Base-by-base conservation (phyloP, 2,888 invertebrate genomes). In the Tryphoninae sp. region DNA sequence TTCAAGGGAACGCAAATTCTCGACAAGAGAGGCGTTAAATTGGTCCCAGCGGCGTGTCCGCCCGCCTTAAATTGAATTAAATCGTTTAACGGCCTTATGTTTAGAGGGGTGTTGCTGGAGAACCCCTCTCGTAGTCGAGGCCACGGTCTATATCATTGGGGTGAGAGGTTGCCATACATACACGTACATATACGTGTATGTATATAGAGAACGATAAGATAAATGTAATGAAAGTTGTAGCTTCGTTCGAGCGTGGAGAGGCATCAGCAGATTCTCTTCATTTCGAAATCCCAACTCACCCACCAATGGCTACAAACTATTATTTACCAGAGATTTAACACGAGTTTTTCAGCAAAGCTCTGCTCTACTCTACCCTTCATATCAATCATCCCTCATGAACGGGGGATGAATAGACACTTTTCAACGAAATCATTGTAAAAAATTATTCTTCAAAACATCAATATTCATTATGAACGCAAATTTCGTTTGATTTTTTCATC, bases 21-120 rank as follows among this genome's bases (percentile, higher is more conserved):
- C 33, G 51, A 76, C 76, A 62, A 69, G 73, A 89, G 88, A 88
- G 88, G 87, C 87, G 89, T 89, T 88, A 89, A 90, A 90, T 90
- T 89, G 88, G 85, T 86, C 86, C 83, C 84, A 87, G 84, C 84
- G 71, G 64, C 79, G 83, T 83, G 86, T 73, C 77, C 82, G 75
- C 58, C 75, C 69, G 69, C 78, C 80, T 79, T 82, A 87, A 90
- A 91, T 91, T 88, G 90, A 91, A 91, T 91, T 90, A 91, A 91
- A 91, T 90, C 90, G 90, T 91, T 91, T 90, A 91, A 90, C 90
- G 87, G 89, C 89, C 91, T 90, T 89, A 88, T 88, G 90, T 89
- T 88, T 87, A 84, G 85, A 86, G 85, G 86, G 88, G 86, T 85
- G 84, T 86, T 69, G 84, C 77, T 13, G 73, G 51, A 45, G 80